Percentiles rank a stretch among this genome's conserved stretches.
Conservation (phyloP, 2,113 vertebrate genomes). For the Cathartes aura region DNA sequence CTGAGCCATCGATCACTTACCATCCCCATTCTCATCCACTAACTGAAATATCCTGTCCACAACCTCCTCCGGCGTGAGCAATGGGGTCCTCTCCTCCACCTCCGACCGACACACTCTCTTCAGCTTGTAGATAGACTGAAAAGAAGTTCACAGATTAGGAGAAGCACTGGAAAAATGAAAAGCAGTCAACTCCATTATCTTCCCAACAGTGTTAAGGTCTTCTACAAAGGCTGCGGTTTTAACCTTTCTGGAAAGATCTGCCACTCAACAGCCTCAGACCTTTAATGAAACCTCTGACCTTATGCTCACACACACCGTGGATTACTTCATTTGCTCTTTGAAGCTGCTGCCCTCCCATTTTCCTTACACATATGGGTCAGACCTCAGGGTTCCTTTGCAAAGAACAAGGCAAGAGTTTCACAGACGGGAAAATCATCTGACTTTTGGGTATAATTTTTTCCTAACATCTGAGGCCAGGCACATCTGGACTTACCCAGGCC, state of each 20-base stretch:
- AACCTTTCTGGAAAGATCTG: neutral
- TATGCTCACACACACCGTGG: rapidly evolving
- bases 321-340: neutral
- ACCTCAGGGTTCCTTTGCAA: neutral
- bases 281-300: neutral
- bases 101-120: conserved; percentile 89
- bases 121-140: conserved; percentile 90
- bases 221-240: neutral
- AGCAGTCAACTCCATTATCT: neutral
- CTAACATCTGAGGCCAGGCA: neutral
- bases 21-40: conserved; percentile 95
- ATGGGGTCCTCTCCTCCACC: conserved; percentile 75
- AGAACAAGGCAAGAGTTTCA: neutral
- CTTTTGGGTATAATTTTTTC: neutral
- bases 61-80: conserved; percentile 91
- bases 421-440: neutral
- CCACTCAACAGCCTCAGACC: neutral
- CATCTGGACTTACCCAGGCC: neutral
- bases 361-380: neutral
- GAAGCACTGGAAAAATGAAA: neutral
- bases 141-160: neutral
- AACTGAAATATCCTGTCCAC: conserved; percentile 95
- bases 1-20: conserved; percentile 68
- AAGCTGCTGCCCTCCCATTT: neutral
- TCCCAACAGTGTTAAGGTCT: neutral